phyloP scores from a whole-genome alignment of 1,140 invertebrate genomes.

The Ceratitis capitata region DNA sequence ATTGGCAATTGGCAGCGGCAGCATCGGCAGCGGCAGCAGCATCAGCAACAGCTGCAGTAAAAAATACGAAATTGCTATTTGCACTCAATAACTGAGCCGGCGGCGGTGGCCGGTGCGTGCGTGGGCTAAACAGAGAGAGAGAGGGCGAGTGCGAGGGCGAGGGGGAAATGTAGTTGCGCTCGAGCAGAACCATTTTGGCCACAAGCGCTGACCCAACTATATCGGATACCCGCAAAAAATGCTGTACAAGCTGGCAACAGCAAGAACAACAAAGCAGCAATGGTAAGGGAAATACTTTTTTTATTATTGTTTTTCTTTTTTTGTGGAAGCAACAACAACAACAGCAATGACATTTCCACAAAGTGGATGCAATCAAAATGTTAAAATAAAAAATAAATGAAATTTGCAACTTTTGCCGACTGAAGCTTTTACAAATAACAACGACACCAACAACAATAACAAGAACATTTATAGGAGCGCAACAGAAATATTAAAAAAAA shows the following conservation, averaged over 20 bases:
- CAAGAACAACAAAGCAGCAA: neutral
- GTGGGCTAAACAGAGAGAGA: neutral
- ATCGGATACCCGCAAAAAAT: constrained; percentile 65
- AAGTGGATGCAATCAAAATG: constrained; percentile 40
- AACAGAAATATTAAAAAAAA: neutral
- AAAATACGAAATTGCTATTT: constrained; percentile 64
- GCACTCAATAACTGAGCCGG: constrained; percentile 61
- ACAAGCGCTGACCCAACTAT: constrained; percentile 66
- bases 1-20: neutral
- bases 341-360: neutral
- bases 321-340: neutral
- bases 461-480: too few relatives aligned
- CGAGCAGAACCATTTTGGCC: constrained; percentile 65
- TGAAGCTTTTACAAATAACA: neutral
- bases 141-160: neutral
- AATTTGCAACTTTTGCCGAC: constrained; percentile 11
- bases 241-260: constrained; percentile 29
- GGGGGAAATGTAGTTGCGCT: constrained; percentile 41
- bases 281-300: neutral
- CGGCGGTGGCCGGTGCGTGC: neutral
- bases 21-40: neutral
- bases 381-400: constrained; percentile 30
- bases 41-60: neutral
- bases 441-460: neutral
- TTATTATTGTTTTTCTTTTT: too few relatives aligned